Base-by-base conservation (phyloP, 2,113 vertebrate species). In the Conger conger region DNA sequence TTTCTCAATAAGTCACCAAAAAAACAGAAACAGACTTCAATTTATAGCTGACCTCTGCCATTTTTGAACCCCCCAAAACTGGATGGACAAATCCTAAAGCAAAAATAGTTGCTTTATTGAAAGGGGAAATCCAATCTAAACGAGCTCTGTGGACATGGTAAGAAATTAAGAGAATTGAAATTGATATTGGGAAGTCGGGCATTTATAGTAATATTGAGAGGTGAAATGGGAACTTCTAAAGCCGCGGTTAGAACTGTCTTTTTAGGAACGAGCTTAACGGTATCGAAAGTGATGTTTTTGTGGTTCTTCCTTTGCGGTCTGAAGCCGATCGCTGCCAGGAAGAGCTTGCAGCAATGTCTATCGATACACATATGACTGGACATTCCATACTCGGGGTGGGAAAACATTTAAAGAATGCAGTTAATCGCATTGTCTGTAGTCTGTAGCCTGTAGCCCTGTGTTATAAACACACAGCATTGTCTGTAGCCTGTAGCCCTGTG, bases 211-310 rank as follows among this genome's bases (percentile, higher is more conserved):
- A 83, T 18, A 83, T 38, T n/a, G 63, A 82, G 81, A 83, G 38
- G 63, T 60, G 50, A 36, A 76, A 45, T 45, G 38, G 82, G 82
- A 83, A 83, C 35, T 83, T 73, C n/a, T 33, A 11, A 33, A 30
- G 8, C 27, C 0, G 68, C 33, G 68, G 68, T 73, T 33, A 33
- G 27, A 73, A 33, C 27, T 1, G 23, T 33, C 27, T 4, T 33
- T 33, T 33, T n/a, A 33, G 27, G 33, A 73, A 68, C 20, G 3
- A 68, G 5, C n/a, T 33, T 73, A 0, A 33, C 9, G 0, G n/a
- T 73, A 33, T 73, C 1, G 33, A 33, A 33, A 73, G 23, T 11
- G 38, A 9, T 11, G 20, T 50, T n/a, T n/a, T 17, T 15, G 0
- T 2, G 57, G 2, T 13, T 50, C 45, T 8, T 50, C 45, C 45